These are phyloP conservation scores for Eilema depressum DNA, from an alignment of 2,888 invertebrate genomes.

Conservation along the genomic window DNA sequence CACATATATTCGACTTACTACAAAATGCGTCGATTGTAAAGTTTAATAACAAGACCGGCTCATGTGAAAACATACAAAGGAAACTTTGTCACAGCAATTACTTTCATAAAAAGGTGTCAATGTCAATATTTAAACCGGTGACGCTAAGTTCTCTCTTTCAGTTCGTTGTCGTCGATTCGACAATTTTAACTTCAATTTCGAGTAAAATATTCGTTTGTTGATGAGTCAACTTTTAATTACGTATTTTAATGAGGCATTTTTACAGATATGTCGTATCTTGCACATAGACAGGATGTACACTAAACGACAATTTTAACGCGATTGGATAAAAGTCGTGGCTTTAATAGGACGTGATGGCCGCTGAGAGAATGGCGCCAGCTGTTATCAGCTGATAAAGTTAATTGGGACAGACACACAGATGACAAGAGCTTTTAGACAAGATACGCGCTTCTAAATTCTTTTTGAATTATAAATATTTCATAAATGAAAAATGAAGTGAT, in stretches of 20 bases:
- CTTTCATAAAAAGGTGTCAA: not conserved
- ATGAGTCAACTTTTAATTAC: not conserved
- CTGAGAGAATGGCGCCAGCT: slow-evolving; percentile 57
- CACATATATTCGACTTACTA: not conserved
- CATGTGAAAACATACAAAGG: too few relatives aligned
- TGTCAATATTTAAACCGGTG: not conserved
- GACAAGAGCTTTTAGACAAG: slow-evolving; percentile 31
- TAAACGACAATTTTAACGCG: slow-evolving; percentile 11
- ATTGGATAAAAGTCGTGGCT: slow-evolving; percentile 33
- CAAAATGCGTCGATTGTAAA: not conserved
- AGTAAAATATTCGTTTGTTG: not conserved
- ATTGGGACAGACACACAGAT: slow-evolving; percentile 54
- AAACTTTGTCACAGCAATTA: not conserved
- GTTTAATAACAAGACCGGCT: not conserved
- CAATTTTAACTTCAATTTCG: not conserved
- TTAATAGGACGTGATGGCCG: slow-evolving; percentile 33
- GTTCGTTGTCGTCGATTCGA: not conserved
- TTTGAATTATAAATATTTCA: slow-evolving; percentile 21
- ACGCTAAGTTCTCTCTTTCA: not conserved
- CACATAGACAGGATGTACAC: slow-evolving; percentile 22
- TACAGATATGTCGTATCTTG: not conserved
- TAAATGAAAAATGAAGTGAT: not conserved
- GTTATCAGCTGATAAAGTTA: slow-evolving; percentile 70
- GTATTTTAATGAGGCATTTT: not conserved
- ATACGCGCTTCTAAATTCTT: slow-evolving; percentile 33